phyloP scores from a whole-genome alignment of 2,888 invertebrate species.

The Lepidochitona cinerea region DNA sequence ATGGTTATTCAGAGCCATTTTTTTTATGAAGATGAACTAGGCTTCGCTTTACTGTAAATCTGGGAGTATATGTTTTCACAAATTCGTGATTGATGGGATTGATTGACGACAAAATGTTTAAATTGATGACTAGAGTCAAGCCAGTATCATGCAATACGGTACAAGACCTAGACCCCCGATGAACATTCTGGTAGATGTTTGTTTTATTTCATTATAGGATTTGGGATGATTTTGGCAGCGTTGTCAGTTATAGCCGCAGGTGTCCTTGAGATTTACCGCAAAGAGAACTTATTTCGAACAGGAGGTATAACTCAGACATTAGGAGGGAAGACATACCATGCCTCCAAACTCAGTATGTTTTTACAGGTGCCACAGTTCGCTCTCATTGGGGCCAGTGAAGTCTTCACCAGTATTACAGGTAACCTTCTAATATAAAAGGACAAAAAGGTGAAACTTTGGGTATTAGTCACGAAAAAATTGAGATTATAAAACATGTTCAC shows the following conservation, averaged over 20 bases:
- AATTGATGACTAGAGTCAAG: too few relatives aligned
- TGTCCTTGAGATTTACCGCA: constrained; percentile 28
- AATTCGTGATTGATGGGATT: too few relatives aligned
- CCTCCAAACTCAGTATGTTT: constrained; percentile 27
- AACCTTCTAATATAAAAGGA: background rate
- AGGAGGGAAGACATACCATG: constrained; percentile 19
- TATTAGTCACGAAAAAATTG: too few relatives aligned
- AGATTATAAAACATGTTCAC: too few relatives aligned
- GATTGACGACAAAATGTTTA: too few relatives aligned
- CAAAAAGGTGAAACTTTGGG: too few relatives aligned
- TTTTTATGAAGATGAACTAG: too few relatives aligned
- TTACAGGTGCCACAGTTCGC: constrained; percentile 31
- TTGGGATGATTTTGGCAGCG: constrained; percentile 27
- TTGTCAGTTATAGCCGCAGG: constrained; percentile 21
- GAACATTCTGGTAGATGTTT: background rate
- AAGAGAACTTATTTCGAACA: constrained; percentile 23
- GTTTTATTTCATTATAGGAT: constrained; percentile 10
- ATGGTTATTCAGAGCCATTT: too few relatives aligned
- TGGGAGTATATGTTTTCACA: too few relatives aligned
- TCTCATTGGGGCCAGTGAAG: constrained; percentile 29
- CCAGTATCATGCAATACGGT: too few relatives aligned
- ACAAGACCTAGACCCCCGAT: too few relatives aligned
- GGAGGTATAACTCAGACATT: constrained; percentile 22
- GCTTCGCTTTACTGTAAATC: too few relatives aligned
- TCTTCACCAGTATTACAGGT: constrained; percentile 29